Conservation (phyloP, 2,113 vertebrate species). For the Pterocles gutturalis region DNA sequence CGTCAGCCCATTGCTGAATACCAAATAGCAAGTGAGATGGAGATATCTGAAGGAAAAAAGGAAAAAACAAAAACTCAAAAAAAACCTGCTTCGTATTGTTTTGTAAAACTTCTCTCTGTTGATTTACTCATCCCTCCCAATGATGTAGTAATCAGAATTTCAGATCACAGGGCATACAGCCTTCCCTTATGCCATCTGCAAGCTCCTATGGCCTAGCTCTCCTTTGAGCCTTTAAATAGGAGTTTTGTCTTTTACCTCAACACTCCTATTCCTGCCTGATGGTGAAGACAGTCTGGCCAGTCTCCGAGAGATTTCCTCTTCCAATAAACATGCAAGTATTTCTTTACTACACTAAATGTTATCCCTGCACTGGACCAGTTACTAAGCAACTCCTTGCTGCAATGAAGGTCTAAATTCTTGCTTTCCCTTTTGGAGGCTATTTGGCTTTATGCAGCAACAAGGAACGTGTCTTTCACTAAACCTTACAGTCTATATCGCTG, state of each 20-base stretch:
- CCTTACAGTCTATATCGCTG: background rate
- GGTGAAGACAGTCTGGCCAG: background rate
- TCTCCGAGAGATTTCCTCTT: background rate
- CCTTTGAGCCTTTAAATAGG: background rate
- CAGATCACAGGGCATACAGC: accelerated
- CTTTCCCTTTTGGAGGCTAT: background rate
- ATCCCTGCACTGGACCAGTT: background rate
- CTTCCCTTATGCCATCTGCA: background rate
- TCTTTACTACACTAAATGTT: background rate
- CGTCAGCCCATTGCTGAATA: background rate
- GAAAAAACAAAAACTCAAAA: background rate
- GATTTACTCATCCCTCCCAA: background rate
- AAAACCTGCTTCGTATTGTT: background rate
- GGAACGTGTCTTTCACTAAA: background rate
- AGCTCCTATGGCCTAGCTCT: background rate
- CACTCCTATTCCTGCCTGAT: background rate
- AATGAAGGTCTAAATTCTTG: background rate
- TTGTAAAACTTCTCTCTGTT: background rate
- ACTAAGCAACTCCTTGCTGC: background rate
- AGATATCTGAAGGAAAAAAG: background rate
- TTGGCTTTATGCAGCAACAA: background rate
- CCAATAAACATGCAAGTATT: background rate
- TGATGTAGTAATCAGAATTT: background rate
- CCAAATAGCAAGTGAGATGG: background rate
- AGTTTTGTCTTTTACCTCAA: background rate